A percentile compares a stretch with the other conserved stretches of the same genome.
These are phyloP conservation scores for Centropyge bicolor DNA, from an alignment of 2,797 vertebrate genomes.

Conservation along the genomic window DNA sequence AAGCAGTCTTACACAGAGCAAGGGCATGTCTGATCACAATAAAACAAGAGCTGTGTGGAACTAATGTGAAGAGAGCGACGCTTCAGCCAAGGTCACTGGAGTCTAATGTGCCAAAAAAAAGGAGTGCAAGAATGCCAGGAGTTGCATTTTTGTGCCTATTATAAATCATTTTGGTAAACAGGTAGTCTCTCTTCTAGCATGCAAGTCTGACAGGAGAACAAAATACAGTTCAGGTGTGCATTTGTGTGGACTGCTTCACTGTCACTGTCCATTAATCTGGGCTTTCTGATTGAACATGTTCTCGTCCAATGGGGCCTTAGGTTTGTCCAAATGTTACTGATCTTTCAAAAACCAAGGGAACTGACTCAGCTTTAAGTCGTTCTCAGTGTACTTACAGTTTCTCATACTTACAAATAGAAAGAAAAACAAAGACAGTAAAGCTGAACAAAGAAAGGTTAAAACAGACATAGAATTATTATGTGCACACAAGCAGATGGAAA, in stretches of 20 bases:
- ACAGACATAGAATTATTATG: neutral
- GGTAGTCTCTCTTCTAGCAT: constrained; percentile 5
- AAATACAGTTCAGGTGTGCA: constrained; percentile 40
- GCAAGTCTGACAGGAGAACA: constrained; percentile 2
- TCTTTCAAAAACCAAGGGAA: neutral
- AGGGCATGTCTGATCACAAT: constrained; percentile 55
- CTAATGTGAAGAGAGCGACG: constrained; percentile 48
- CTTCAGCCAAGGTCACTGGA: constrained; percentile 54
- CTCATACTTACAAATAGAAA: too few relatives aligned
- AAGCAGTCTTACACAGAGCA: constrained; percentile 58
- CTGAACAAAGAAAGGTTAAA: neutral
- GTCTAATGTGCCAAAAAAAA: constrained; percentile 20
- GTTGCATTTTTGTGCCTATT: constrained; percentile 25
- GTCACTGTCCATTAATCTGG: constrained; percentile 83
- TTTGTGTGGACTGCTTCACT: constrained; percentile 84
- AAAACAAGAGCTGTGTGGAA: constrained; percentile 60
- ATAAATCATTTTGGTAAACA: constrained; percentile 18
- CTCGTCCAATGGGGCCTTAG: constrained; percentile 70
- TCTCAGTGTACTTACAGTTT: neutral
- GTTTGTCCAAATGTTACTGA: neutral
- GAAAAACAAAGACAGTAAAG: neutral
- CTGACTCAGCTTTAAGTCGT: neutral
- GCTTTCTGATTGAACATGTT: constrained; percentile 82
- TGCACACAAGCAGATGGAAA: neutral
- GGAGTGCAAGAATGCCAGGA: neutral